Conservation (phyloP, 2,888 invertebrate genomes). For the Himalopsyche kuldschensis region DNA sequence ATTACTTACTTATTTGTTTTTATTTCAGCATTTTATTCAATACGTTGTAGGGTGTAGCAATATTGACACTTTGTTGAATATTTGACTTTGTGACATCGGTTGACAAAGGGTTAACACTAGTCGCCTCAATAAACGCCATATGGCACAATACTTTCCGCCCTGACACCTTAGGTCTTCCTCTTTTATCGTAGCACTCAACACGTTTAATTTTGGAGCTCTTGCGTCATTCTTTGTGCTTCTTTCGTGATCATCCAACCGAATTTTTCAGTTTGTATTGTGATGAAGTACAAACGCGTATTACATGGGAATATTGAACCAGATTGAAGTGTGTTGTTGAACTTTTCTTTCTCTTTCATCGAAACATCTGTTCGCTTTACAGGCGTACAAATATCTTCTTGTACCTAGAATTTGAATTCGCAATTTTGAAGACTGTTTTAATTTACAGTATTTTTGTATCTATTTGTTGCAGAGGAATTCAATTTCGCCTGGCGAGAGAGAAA, state of each 20-base stretch:
- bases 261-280: not conserved
- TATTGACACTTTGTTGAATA: too few relatives aligned
- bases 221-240: not conserved
- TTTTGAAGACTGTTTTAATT: slow-evolving; percentile 39
- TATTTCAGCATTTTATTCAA: too few relatives aligned
- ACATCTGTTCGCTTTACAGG: not conserved
- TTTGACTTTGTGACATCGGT: too few relatives aligned
- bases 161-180: slow-evolving; percentile 7
- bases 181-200: slow-evolving; percentile 37
- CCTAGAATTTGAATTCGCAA: slow-evolving; percentile 25
- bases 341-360: not conserved
- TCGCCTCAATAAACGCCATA: slow-evolving; percentile 35
- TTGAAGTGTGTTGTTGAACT: not conserved
- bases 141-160: slow-evolving; percentile 18
- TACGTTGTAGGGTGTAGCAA: too few relatives aligned
- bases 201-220: slow-evolving; percentile 26
- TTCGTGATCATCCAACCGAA: not conserved
- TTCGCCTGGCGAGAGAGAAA: slow-evolving; percentile 81
- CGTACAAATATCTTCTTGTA: not conserved
- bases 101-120: not conserved
- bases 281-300: not conserved
- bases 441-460: slow-evolving; percentile 41
- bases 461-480: slow-evolving; percentile 76
- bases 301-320: not conserved
- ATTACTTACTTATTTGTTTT: too few relatives aligned